Evolutionary conservation across 2,888 invertebrate species (phyloP), one percentile per base, ranked within the genome.

Genomic region (Dioctria rufipes): DNA sequence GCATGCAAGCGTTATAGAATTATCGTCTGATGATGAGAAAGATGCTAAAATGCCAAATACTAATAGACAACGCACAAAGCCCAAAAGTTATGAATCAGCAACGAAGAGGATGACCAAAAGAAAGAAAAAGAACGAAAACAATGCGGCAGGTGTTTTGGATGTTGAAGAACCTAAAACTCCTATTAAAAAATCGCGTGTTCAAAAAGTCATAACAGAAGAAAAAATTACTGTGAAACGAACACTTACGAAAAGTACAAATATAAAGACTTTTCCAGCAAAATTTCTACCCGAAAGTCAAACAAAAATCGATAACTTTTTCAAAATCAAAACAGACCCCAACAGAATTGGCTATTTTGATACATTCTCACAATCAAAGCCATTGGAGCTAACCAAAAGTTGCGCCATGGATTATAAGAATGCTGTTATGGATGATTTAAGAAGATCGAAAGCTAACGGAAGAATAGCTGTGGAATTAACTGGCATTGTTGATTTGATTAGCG

Each of bases 241-340:
- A 61, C 63, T 83, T n/a, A 83, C 83, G 42, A 82, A 51, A n/a
- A 81, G 69, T 5, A 82, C 83, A 37, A 82, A 83, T 79, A 60
- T 83, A 5, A 83, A 83, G 54, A 82, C 65, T 37, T 79, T 82
- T 77, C 42, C 73, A 2, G 63, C 9, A 6, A 83, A 83, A 60
- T 60, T 78, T 65, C 63, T 80, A 42, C 81, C 82, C n/a, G 25
- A 71, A 25, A 80, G 46, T 73, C 83, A 83, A 65, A 78, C 46
- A 4, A 80, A 54, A 8, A 78, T 83, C 43, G 61, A 81, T 71
- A 67, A 73, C 6, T 83, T 69, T 69, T 83, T 83, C 43, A 46
- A 54, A 3, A 58, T 39, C 11, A 42, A 13, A 5, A 54, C 54
- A 4, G 69, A 81, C 43, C 11, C 67, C 46, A 79, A 69, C 8